Base-by-base conservation (phyloP, 2,888 invertebrate genomes). In the Spodoptera exigua region DNA sequence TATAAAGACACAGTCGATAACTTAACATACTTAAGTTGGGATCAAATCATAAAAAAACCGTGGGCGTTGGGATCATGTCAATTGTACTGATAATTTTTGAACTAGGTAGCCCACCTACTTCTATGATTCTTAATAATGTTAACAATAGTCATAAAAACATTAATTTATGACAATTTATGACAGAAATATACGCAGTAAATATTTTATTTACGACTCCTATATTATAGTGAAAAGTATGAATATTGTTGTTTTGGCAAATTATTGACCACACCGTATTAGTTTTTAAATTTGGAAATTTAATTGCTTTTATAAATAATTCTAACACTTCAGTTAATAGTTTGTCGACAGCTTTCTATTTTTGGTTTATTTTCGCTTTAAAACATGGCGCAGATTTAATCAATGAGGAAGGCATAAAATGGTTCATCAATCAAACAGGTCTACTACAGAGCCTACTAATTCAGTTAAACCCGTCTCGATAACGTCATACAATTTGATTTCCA, bases 401-500 rank as follows among this genome's bases (percentile, higher is more conserved):
- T 48, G 57, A 34, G 52, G 47, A 47, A 37, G 21, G 43, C 49
- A 60, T 51, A 27, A 21, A 56, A 35, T 3, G 13, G 44, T 61
- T 60, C 39, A 60, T 72, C 41, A 48, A 51, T 43, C 59, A 47
- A 51, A 16, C 44, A 35, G 48, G n/a, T 36, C 18, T 36, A 10
- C 53, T 43, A 55, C 61, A 64, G 64, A 52, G 67, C 53, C 53
- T 53, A 72, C 61, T 67, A 47, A 70, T 54, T 67, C 54, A 36
- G 52, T 51, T 53, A 47, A 61, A 71, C 46, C 51, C 39, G 66
- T 37, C 5, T 57, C 53, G 71, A 74, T 71, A 76, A 74, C 80
- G 78, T 79, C 78, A 81, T 81, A 76, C 76, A 76, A 76, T 81
- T 79, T 70, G 75, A 78, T 80, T 76, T 80, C 76, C 70, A 79